Conservation (phyloP, 2,888 invertebrate genomes). For the Clivina fossor region DNA sequence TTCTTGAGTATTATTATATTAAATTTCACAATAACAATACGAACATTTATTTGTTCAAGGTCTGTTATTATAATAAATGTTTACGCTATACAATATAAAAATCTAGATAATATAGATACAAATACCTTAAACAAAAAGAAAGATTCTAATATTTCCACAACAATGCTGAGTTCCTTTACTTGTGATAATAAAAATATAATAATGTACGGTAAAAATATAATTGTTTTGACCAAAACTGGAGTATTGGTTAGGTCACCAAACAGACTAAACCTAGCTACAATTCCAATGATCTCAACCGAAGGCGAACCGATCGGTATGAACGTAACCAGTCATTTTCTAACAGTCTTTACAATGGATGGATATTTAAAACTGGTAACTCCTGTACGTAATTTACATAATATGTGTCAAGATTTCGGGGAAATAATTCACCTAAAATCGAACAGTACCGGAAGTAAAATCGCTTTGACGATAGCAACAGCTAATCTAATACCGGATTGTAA, state of each 20-base stretch:
- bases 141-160: slow-evolving; percentile 45
- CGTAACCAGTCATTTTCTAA: slow-evolving; percentile 77
- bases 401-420: slow-evolving; percentile 86
- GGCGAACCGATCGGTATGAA: slow-evolving; percentile 90
- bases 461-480: slow-evolving; percentile 80
- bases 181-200: slow-evolving; percentile 72
- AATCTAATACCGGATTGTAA: slow-evolving; percentile 79
- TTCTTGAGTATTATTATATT: too few relatives aligned
- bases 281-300: slow-evolving; percentile 57
- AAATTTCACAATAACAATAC: too few relatives aligned
- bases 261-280: slow-evolving; percentile 57
- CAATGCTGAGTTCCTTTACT: slow-evolving; percentile 64
- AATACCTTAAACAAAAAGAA: slow-evolving; percentile 8
- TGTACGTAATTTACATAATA: slow-evolving; percentile 77
- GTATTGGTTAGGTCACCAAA: slow-evolving; percentile 61
- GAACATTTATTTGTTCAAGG: too few relatives aligned
- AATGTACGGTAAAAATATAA: slow-evolving; percentile 71
- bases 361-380: slow-evolving; percentile 80
- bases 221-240: slow-evolving; percentile 63
- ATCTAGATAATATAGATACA: slow-evolving; percentile 20
- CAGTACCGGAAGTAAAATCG: slow-evolving; percentile 78
- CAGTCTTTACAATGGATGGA: slow-evolving; percentile 85
- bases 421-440: slow-evolving; percentile 85
- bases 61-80: slow-evolving; percentile 61
- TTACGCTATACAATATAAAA: slow-evolving; percentile 58